Evolutionary conservation across 2,888 invertebrate species (phyloP).

Genomic region (Norana najaformis): DNA sequence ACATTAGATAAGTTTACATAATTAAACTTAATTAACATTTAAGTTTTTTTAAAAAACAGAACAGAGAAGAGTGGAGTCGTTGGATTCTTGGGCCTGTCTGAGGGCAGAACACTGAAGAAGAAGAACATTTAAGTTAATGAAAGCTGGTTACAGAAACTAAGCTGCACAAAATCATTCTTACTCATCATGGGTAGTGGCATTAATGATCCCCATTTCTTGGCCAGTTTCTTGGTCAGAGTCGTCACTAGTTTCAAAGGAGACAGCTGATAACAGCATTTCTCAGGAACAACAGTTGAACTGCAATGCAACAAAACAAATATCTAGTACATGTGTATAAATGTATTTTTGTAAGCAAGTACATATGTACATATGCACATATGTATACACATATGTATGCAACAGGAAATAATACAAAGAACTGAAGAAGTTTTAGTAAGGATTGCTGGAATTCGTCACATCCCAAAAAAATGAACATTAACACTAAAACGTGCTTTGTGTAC

Average conservation of each 20-base stretch:
- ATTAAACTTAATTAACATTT: no score
- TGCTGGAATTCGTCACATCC: no score
- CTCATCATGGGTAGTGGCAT: conserved; percentile 43
- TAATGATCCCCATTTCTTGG: conserved; percentile 52
- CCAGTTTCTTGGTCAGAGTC: conserved; percentile 49
- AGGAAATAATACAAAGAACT: neutral
- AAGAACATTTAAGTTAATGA: no score
- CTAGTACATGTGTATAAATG: neutral
- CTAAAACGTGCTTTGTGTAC: no score
- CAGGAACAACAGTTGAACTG: conserved; percentile 36
- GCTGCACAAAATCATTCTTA: neutral
- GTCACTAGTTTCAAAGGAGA: conserved; percentile 50
- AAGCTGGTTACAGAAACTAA: no score
- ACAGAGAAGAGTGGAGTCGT: no score
- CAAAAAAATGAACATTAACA: no score
- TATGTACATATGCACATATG: neutral
- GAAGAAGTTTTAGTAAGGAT: neutral
- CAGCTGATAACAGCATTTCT: conserved; percentile 50
- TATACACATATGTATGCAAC: neutral
- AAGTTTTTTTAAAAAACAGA: no score
- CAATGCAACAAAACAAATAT: neutral
- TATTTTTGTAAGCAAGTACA: neutral
- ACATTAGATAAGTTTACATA: no score
- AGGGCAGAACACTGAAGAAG: no score
- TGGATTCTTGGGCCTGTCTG: no score